A percentile compares a stretch with the other conserved stretches of the same genome.
Evolutionary conservation across 2,113 vertebrate genomes (phyloP).

Genomic region (Aspiorhynchus laticeps): DNA sequence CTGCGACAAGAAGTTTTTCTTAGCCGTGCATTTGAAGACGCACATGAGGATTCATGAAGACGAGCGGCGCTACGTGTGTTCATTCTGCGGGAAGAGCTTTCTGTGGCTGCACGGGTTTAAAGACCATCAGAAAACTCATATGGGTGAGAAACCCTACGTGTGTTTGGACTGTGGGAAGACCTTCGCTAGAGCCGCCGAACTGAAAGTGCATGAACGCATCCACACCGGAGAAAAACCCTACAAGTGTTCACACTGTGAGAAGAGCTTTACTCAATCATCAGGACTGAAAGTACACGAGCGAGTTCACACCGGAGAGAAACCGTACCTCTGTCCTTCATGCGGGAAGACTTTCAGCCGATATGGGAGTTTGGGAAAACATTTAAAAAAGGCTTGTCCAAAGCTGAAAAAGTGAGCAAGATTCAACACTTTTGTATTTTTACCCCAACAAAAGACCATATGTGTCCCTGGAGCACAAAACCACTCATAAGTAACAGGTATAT

Average conservation of each 20-base stretch:
- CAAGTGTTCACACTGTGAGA: constrained; percentile 36
- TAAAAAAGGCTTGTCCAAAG: constrained; percentile 28
- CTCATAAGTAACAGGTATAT: too few relatives aligned
- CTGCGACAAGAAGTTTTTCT: constrained; percentile 18
- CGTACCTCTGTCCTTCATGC: neutral
- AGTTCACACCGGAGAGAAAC: constrained; percentile 25
- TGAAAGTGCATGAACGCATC: constrained; percentile 15
- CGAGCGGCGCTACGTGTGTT: neutral
- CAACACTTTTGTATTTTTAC: neutral
- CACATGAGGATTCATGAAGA: constrained; percentile 30
- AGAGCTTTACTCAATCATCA: constrained; percentile 13
- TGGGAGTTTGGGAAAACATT: constrained; percentile 22
- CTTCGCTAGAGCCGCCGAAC: neutral
- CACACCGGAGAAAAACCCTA: constrained; percentile 20
- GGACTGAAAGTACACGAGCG: constrained; percentile 4
- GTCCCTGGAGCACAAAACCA: too few relatives aligned
- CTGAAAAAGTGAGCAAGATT: neutral
- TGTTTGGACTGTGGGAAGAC: neutral
- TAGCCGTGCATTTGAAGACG: neutral
- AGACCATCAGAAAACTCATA: constrained; percentile 18
- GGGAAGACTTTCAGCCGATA: constrained; percentile 31
- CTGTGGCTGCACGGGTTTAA: neutral
- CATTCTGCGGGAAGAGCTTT: constrained; percentile 12
- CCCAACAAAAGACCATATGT: neutral
- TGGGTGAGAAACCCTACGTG: constrained; percentile 11